Conservation (phyloP, 2,888 invertebrate species). For the Ptilodon capucinus region DNA sequence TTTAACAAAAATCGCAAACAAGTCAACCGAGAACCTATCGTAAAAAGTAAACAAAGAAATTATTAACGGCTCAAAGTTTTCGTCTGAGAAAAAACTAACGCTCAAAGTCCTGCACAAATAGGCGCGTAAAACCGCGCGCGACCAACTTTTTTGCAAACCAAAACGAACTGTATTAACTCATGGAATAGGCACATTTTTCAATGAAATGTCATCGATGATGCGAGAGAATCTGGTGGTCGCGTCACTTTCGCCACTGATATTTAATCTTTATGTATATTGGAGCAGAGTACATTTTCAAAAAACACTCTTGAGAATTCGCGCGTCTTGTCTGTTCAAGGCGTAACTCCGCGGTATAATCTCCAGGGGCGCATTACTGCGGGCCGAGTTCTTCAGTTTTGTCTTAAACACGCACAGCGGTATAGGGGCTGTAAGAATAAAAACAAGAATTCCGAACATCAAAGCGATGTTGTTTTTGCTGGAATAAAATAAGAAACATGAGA, state of each 20-base stretch:
- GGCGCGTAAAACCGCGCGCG: no score
- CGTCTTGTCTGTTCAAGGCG: no score
- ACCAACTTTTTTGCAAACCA: no score
- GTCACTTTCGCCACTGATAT: no score
- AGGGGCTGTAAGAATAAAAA: neutral
- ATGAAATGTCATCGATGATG: no score
- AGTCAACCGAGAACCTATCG: conserved; percentile 8
- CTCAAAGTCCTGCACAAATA: no score
- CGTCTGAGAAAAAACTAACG: neutral
- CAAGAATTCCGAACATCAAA: neutral
- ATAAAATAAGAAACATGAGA: neutral
- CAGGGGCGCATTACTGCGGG: neutral
- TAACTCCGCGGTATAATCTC: neutral
- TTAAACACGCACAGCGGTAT: conserved; percentile 1
- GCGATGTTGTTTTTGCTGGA: neutral
- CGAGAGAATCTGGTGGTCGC: no score
- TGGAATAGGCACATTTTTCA: no score
- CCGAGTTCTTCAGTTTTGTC: neutral
- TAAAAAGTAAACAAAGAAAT: conserved; percentile 17
- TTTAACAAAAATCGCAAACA: neutral
- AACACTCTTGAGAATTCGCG: no score
- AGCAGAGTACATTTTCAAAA: no score
- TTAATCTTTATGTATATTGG: no score
- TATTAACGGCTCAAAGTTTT: conserved; percentile 8
- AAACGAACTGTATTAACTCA: no score